phyloP scores from a whole-genome alignment of 92 coral and sea anemone genomes.

The Epizoanthus scotinus region DNA sequence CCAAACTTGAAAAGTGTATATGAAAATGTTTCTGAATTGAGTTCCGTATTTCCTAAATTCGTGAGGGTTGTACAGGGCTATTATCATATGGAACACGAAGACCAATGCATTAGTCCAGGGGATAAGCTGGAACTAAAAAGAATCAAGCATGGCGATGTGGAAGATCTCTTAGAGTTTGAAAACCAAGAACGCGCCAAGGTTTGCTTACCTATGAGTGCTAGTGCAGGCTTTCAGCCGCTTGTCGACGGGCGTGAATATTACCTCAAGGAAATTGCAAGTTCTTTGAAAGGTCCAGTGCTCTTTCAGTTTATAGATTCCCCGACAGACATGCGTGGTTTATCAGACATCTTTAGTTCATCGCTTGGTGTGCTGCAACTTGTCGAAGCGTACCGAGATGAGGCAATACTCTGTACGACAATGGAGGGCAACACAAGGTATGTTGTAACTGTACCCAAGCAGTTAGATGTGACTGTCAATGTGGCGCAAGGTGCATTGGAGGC shows the following conservation, averaged over 20 bases:
- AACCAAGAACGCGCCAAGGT: slow-evolving; percentile 70
- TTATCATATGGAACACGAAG: slow-evolving; percentile 70
- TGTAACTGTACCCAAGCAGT: slow-evolving; percentile 80
- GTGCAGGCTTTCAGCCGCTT: slow-evolving; percentile 91
- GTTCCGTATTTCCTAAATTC: slow-evolving; percentile 63
- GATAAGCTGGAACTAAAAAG: slow-evolving; percentile 79
- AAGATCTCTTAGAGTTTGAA: slow-evolving; percentile 57
- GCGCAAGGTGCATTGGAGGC: slow-evolving; percentile 88
- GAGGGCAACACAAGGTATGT: slow-evolving; percentile 67
- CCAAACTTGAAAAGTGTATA: slow-evolving; percentile 72
- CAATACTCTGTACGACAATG: slow-evolving; percentile 81
- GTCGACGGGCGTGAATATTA: slow-evolving; percentile 93
- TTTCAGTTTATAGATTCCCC: slow-evolving; percentile 78
- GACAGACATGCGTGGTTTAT: slow-evolving; percentile 52
- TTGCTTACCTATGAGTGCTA: slow-evolving; percentile 69
- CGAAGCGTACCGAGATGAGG: slow-evolving; percentile 64
- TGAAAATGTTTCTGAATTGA: slow-evolving; percentile 77
- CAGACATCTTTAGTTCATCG: slow-evolving; percentile 67
- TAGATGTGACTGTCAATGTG: slow-evolving; percentile 78
- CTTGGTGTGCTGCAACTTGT: slow-evolving; percentile 74
- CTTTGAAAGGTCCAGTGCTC: slow-evolving; percentile 62
- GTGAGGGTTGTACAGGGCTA: slow-evolving; percentile 95
- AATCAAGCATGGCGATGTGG: slow-evolving; percentile 62
- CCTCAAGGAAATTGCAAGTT: slow-evolving; percentile 64
- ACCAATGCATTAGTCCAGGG: slow-evolving; percentile 79